Conservation (phyloP, 2,888 invertebrate genomes). For the Ennomos quercinarius region DNA sequence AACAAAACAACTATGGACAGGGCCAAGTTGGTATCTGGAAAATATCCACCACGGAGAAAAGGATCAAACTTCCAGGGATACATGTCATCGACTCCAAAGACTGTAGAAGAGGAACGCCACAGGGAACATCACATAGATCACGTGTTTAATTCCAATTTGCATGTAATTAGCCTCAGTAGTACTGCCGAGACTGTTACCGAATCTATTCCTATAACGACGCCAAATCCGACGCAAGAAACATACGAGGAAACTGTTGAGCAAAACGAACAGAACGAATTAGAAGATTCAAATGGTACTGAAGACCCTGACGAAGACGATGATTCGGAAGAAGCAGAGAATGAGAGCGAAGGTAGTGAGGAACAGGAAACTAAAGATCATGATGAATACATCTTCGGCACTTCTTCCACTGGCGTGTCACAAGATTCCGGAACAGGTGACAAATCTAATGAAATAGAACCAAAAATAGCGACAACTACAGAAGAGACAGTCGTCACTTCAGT, state of each 20-base stretch:
- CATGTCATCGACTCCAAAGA: conserved; percentile 56
- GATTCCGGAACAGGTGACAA: conserved; percentile 38
- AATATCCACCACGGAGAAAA: conserved; percentile 61
- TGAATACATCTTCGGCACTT: conserved; percentile 64
- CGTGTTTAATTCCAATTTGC: conserved; percentile 36
- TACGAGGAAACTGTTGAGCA: conserved; percentile 50
- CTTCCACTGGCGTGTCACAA: conserved; percentile 42
- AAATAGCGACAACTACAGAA: conserved; percentile 47
- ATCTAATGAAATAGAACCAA: conserved; percentile 50
- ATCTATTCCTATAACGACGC: conserved; percentile 33
- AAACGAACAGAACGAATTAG: conserved; percentile 45
- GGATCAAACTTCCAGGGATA: conserved; percentile 78
- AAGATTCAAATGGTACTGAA: conserved; percentile 23
- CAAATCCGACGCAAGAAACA: conserved; percentile 43
- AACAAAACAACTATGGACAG: conserved; percentile 48
- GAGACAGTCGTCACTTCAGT: conserved; percentile 48
- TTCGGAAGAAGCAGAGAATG: conserved; percentile 30
- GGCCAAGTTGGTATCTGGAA: conserved; percentile 47
- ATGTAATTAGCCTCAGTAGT: conserved; percentile 38
- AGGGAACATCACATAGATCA: conserved; percentile 56
- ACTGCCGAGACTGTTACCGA: conserved; percentile 37
- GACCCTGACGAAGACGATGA: conserved; percentile 17
- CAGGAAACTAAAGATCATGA: conserved; percentile 60
- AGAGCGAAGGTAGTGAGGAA: conserved; percentile 41
- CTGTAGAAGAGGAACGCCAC: conserved; percentile 49